Percentiles rank a stretch among this genome's conserved stretches.
Conservation (phyloP, 2,797 vertebrate species). For the Cheirogaleus major region DNA sequence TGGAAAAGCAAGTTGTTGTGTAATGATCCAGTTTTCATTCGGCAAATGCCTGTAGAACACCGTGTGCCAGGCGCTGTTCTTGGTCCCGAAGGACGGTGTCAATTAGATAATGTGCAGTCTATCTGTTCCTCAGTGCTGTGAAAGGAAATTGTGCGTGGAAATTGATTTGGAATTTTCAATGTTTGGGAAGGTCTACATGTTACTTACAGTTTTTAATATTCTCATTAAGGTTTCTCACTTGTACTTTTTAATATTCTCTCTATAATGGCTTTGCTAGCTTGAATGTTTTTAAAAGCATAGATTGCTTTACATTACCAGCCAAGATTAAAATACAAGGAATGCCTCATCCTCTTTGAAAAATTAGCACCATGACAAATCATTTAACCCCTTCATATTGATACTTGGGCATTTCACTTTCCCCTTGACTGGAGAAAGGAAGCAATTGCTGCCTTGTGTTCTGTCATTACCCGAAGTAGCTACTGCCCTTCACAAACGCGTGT, state of each 20-base stretch:
- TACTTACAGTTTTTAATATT: not conserved
- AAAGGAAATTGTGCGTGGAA: not conserved
- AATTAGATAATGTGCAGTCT: accelerated
- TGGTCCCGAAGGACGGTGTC: no score
- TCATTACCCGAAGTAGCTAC: not conserved
- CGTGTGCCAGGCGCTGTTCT: not conserved
- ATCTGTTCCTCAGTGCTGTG: not conserved
- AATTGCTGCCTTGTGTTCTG: not conserved
- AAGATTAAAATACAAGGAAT: slow-evolving; percentile 85
- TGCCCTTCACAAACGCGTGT: not conserved
- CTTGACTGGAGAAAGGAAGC: not conserved
- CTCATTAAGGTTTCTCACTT: slow-evolving; percentile 36
- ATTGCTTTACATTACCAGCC: slow-evolving; percentile 86
- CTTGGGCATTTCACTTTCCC: slow-evolving; percentile 37
- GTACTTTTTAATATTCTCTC: not conserved
- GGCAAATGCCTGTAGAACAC: no score
- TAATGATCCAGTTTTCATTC: no score
- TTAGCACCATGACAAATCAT: slow-evolving; percentile 71
- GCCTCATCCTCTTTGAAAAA: slow-evolving; percentile 71
- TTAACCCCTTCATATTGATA: slow-evolving; percentile 76
- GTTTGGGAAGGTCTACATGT: slow-evolving; percentile 7
- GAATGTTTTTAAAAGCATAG: slow-evolving; percentile 81
- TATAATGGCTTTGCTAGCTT: slow-evolving; percentile 84
- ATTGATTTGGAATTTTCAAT: not conserved
- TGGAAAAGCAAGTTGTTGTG: not conserved